phyloP scores from a whole-genome alignment of 2,113 vertebrate genomes.

The Mobula hypostoma region DNA sequence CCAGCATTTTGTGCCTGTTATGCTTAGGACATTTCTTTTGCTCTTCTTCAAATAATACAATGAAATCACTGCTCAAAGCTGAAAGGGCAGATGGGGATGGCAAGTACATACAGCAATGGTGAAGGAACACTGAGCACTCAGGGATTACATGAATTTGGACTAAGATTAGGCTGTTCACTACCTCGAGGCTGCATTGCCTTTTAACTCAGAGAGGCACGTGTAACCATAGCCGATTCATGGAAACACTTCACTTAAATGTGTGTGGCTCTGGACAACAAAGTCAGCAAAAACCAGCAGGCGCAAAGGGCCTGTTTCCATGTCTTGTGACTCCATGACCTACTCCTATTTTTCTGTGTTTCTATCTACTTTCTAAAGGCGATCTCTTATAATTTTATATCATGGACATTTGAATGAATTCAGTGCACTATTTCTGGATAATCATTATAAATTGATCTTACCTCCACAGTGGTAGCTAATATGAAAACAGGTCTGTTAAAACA shows the following conservation, averaged over 20 bases:
- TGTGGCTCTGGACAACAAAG: not conserved
- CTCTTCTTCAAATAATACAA: not conserved
- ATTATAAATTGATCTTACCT: not conserved
- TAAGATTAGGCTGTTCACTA: too few relatives aligned
- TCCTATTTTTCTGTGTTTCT: too few relatives aligned
- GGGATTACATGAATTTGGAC: too few relatives aligned
- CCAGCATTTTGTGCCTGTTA: too few relatives aligned
- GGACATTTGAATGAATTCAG: not conserved
- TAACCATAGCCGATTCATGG: too few relatives aligned
- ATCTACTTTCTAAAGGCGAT: not conserved
- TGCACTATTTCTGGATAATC: not conserved
- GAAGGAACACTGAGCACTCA: not conserved
- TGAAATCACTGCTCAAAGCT: not conserved
- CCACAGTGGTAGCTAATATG: not conserved
- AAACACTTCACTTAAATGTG: not conserved
- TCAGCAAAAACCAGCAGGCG: too few relatives aligned
- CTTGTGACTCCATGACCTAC: too few relatives aligned
- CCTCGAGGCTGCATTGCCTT: not conserved
- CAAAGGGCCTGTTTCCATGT: too few relatives aligned
- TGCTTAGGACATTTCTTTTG: not conserved
- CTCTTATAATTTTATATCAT: not conserved
- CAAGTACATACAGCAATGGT: not conserved
- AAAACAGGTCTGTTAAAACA: not conserved
- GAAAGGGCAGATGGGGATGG: not conserved
- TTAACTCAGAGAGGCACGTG: not conserved